These are phyloP conservation scores for Monopterus albus DNA, from an alignment of 2,113 vertebrate species.

Conservation along the genomic window DNA sequence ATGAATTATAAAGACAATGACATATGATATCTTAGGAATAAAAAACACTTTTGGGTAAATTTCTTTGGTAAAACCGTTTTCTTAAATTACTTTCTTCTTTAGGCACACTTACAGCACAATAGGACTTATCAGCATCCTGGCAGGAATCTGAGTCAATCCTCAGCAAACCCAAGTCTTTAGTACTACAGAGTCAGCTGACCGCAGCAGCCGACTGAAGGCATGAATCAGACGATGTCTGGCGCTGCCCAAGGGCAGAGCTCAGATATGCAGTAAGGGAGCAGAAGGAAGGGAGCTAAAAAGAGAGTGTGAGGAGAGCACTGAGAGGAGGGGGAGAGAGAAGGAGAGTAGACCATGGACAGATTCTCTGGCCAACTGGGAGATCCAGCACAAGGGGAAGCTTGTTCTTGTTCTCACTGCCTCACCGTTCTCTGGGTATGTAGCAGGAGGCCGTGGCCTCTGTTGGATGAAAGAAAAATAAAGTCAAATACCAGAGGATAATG, in stretches of 20 bases:
- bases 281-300: conserved; percentile 21
- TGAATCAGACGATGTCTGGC: conserved; percentile 70
- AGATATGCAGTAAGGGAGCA: conserved; percentile 53
- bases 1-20: background rate
- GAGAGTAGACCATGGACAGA: conserved; percentile 16
- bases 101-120: background rate
- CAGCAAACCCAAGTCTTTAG: conserved; percentile 5
- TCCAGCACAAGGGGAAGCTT: conserved; percentile 74
- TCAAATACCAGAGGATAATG: conserved; percentile 75
- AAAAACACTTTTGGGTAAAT: background rate
- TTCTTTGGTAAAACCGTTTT: conserved; percentile 1
- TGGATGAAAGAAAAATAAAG: conserved; percentile 63
- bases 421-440: conserved; percentile 38
- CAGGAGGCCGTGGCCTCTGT: conserved; percentile 43
- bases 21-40: background rate
- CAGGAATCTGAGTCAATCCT: conserved; percentile 28
- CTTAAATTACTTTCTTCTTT: conserved; percentile 15
- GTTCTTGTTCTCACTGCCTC: conserved; percentile 53
- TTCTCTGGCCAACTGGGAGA: conserved; percentile 45
- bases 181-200: conserved; percentile 34
- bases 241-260: conserved; percentile 53
- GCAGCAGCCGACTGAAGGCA: conserved; percentile 23
- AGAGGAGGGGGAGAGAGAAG: conserved; percentile 1
- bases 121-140: conserved; percentile 18
- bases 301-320: conserved; percentile 28